A percentile compares a stretch with the other conserved stretches of the same genome.
Evolutionary conservation across 1,140 invertebrate genomes (phyloP).

Genomic region (Aphis craccivora): DNA sequence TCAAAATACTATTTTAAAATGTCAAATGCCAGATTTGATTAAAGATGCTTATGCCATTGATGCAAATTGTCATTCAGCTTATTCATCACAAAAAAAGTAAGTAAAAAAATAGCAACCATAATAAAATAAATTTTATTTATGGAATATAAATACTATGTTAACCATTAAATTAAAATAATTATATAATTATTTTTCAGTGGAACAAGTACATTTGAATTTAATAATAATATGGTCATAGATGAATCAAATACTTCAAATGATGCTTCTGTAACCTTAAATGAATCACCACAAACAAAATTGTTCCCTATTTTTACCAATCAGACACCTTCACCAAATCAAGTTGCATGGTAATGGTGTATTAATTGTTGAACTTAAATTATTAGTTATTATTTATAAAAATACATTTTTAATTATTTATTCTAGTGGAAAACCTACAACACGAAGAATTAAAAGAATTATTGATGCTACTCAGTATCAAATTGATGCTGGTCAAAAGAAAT

Average conservation of each 20-base stretch:
- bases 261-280: not conserved
- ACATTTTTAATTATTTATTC: not conserved
- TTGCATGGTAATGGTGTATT: not conserved
- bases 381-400: not conserved
- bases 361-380: not conserved
- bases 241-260: not conserved
- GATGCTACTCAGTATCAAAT: slow-evolving; percentile 73
- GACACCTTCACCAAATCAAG: slow-evolving; percentile 16
- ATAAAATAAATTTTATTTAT: not conserved
- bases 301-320: slow-evolving; percentile 46
- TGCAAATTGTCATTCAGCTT: not conserved
- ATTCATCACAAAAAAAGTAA: slow-evolving; percentile 11
- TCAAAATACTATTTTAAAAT: not conserved
- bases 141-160: not conserved
- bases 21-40: slow-evolving; percentile 46
- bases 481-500: slow-evolving; percentile 84
- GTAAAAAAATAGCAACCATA: not conserved
- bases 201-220: not conserved
- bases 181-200: slow-evolving; percentile 17
- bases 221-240: not conserved
- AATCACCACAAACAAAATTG: slow-evolving; percentile 30
- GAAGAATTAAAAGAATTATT: slow-evolving; percentile 52
- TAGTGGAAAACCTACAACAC: slow-evolving; percentile 4
- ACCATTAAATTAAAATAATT: not conserved
- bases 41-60: slow-evolving; percentile 35